Conservation (phyloP, 2,797 vertebrate genomes). For the Melanotaenia maccullochi region DNA sequence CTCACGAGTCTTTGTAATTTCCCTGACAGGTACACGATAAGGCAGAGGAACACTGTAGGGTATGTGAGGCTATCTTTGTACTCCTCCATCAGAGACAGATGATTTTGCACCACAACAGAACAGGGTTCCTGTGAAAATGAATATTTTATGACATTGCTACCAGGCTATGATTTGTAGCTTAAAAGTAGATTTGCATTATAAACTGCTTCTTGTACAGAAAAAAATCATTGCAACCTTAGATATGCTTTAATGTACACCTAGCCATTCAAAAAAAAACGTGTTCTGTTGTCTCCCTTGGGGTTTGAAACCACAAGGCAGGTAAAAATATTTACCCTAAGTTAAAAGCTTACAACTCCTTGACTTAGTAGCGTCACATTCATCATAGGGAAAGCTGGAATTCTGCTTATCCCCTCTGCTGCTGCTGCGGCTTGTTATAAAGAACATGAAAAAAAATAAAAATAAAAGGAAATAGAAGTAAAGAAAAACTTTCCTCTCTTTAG, state of each 20-base stretch:
- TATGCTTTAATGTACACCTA: slow-evolving; percentile 47
- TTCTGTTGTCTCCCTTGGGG: slow-evolving; percentile 45
- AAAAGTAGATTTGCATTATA: slow-evolving; percentile 78
- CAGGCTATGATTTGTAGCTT: slow-evolving; percentile 78
- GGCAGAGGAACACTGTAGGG: slow-evolving; percentile 80
- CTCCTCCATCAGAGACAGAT: slow-evolving; percentile 74
- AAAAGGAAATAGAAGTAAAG: not conserved
- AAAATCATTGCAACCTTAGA: slow-evolving; percentile 52
- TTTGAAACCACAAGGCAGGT: slow-evolving; percentile 57
- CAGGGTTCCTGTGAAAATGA: slow-evolving; percentile 79
- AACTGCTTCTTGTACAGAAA: slow-evolving; percentile 79
- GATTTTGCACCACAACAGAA: slow-evolving; percentile 78
- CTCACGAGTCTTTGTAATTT: slow-evolving; percentile 77
- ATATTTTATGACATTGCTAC: slow-evolving; percentile 83
- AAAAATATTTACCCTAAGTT: slow-evolving; percentile 66
- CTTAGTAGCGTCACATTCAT: slow-evolving; percentile 61
- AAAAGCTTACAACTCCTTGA: slow-evolving; percentile 45
- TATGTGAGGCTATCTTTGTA: slow-evolving; percentile 79
- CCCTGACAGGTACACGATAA: slow-evolving; percentile 79
- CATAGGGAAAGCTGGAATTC: slow-evolving; percentile 26
- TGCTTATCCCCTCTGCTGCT: slow-evolving; percentile 31
- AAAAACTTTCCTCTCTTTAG: slow-evolving; percentile 14
- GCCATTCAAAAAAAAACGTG: slow-evolving; percentile 46
- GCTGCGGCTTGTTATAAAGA: slow-evolving; percentile 27
- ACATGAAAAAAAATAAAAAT: not conserved